Evolutionary conservation across 2,888 invertebrate genomes (phyloP).

Genomic region (Salticus scenicus): DNA sequence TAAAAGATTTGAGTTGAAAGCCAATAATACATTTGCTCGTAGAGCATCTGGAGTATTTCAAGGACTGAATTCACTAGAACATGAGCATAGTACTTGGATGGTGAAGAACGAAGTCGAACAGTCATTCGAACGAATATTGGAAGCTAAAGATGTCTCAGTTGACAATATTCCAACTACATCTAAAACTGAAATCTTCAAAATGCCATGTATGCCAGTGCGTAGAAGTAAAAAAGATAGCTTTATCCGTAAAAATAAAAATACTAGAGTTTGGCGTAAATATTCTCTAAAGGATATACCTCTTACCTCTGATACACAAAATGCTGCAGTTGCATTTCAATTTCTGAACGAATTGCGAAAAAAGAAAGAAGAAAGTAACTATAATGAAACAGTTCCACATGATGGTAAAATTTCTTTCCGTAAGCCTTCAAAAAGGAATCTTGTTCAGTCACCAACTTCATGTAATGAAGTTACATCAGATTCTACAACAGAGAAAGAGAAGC

Average conservation of each 20-base stretch:
- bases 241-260: neutral
- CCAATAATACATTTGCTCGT: slow-evolving; percentile 30
- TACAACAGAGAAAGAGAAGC: neutral
- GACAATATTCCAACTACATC: neutral
- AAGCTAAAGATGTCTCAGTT: too few relatives aligned
- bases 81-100: slow-evolving; percentile 46
- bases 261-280: slow-evolving; percentile 41
- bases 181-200: slow-evolving; percentile 3
- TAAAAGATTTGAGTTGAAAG: slow-evolving; percentile 34
- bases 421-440: neutral
- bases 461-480: neutral
- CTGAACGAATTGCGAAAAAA: slow-evolving; percentile 31
- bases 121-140: slow-evolving; percentile 29
- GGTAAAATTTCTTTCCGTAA: slow-evolving; percentile 40
- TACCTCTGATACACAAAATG: slow-evolving; percentile 49
- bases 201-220: neutral
- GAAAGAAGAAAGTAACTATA: neutral
- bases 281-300: slow-evolving; percentile 42
- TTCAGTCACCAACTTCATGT: neutral
- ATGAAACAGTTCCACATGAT: neutral
- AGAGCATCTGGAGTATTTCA: slow-evolving; percentile 41
- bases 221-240: neutral
- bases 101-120: slow-evolving; percentile 32
- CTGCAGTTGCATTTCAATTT: slow-evolving; percentile 45
- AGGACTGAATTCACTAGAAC: slow-evolving; percentile 25